phyloP scores from a whole-genome alignment of 1,140 invertebrate genomes.

The Copidosoma floridanum region DNA sequence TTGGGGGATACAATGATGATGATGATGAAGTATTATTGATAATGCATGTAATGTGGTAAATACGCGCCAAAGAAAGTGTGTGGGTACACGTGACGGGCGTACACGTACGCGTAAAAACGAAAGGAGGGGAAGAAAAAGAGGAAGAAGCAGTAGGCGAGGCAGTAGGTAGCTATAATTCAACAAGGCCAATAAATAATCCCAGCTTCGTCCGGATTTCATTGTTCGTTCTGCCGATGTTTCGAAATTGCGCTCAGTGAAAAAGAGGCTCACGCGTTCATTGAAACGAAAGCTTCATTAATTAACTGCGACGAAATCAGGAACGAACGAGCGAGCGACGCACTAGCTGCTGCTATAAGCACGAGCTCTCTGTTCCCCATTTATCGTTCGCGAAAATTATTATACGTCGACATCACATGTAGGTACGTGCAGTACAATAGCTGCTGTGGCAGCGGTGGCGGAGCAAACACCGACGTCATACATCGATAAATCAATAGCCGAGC shows the following conservation, averaged over 20 bases:
- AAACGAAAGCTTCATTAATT: conserved; percentile 28
- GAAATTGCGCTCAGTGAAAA: conserved; percentile 1
- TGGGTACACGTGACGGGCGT: no score
- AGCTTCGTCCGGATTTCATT: conserved; percentile 4
- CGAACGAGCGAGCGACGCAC: not conserved
- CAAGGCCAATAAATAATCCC: conserved; percentile 9
- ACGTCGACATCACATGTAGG: conserved; percentile 24
- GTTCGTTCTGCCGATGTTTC: conserved; percentile 9
- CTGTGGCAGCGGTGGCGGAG: not conserved
- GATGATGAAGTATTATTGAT: no score
- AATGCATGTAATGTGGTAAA: no score
- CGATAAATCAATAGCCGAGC: conserved; percentile 24
- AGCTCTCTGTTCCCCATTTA: conserved; percentile 25
- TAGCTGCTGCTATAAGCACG: conserved; percentile 19
- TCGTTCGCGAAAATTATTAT: conserved; percentile 28
- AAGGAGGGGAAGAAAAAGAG: not conserved
- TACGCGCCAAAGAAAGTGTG: no score
- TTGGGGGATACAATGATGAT: no score
- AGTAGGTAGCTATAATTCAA: not conserved
- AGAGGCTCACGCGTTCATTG: conserved; percentile 9
- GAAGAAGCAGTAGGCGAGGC: not conserved
- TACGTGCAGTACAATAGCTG: conserved; percentile 21
- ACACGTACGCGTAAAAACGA: no score
- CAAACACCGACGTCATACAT: not conserved
- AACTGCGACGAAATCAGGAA: conserved; percentile 22